Evolutionary conservation across 2,888 invertebrate genomes (phyloP), one percentile per base, ranked within the genome.

Genomic region (Vanessa cardui): DNA sequence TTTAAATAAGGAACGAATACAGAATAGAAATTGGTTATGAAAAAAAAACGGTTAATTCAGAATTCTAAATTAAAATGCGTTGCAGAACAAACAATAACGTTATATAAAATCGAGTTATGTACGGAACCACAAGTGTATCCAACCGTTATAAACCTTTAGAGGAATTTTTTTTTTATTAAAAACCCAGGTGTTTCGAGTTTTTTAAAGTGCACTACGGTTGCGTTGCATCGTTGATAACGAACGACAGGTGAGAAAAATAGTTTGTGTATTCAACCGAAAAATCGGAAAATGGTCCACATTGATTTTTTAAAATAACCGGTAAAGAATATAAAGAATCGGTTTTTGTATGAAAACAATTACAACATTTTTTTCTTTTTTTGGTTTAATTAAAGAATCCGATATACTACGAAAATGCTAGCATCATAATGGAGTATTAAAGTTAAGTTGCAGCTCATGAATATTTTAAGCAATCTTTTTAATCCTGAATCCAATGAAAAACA

Each of bases 161-260:
- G 47, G 15, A 26, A 26, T 49, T 58, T 66, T 70, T 70, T n/a
- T 69, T 52, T 61, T 60, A 52, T 31, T 26, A 39, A 67, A 60
- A 69, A 70, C 64, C 64, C 70, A 70, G 70, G 67, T 70, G 70
- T 66, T 70, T 61, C 58, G 44, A 62, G 63, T 64, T 70, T 70
- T 66, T 67, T 52, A 64, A 70, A 70, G 67, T 70, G 70, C 67
- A 62, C 64, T 49, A 62, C 33, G 56, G 56, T n/a, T 9, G 46
- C 31, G 46, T 20, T 58, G 63, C 59, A 60, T 39, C 54, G 65
- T 50, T 64, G 66, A 70, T 70, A 70, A 70, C 66, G 56, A 70
- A 70, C 69, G 66, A 66, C 63, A 61, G 52, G 21, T 18, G 50
- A 18, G 63, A 46, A 66, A 54, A 66, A 70, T 70, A 52, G 67